Evolutionary conservation across 37 sponge, comb jelly and placozoan species (phyloP), one percentile per base, ranked within the genome.

Genomic region (Eunapius fragilis): DNA sequence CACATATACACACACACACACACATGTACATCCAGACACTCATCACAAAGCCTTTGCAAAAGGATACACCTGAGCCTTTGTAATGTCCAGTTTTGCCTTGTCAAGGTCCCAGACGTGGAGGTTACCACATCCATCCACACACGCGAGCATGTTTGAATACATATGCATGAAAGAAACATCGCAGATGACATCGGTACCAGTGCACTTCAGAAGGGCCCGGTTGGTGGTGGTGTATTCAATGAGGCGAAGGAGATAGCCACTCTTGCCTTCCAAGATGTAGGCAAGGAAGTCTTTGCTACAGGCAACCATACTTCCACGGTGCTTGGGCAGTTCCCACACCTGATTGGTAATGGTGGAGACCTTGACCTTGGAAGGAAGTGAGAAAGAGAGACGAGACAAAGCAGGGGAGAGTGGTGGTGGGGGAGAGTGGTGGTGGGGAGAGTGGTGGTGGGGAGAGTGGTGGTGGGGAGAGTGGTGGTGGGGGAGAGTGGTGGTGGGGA

Each of bases 111-210:
- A 95, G 5, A 95, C 71, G 50, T 86, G 86, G 19, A 97, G 37
- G 69, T 88, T 93, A 2, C 98, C 98, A 31, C 88, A 93, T 71
- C 91, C 80, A 81, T 97, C 98, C 31, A 93, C 77, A 58, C 91
- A 90, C 5, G 94, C 96, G 36, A 97, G 82, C 67, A 90, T 26
- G 67, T 91, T 88, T 0, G 89, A 93, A 37, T 31, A 25, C 38
- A 68, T 25, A 71, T 92, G 91, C 2, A 87, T 89, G 84, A 97
- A 97, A 7, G 94, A 77, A 0, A 97, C 75, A 37, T 97, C 98
- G 14, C 58, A 58, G 45, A 88, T 67, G 0, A 97, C 82, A 14
- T 89, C 72, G 2, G 95, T 91, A 11, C 74, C 74, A 74, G 94
- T 88, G 10, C 78, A 87, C 85, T 97, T 97, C 26, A 97, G 81